A percentile compares a stretch with the other conserved stretches of the same genome.
These are phyloP conservation scores for Coluber constrictor DNA, from an alignment of 2,797 vertebrate genomes.

Conservation along the genomic window DNA sequence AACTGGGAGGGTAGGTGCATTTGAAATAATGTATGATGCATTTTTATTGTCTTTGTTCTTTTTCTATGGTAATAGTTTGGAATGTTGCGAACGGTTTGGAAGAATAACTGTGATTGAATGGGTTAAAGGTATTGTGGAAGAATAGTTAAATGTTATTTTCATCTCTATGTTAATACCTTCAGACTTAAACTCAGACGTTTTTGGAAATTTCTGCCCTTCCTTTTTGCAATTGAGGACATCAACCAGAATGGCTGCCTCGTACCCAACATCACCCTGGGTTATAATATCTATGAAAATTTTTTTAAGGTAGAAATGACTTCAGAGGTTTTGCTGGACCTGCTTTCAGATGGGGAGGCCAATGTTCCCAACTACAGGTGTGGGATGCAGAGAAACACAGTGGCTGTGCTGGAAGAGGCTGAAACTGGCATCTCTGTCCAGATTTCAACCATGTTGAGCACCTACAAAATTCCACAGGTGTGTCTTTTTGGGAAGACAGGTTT, in stretches of 20 bases:
- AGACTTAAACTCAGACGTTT: neutral
- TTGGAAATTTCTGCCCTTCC: neutral
- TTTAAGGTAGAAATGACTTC: neutral
- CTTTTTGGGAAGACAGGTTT: neutral
- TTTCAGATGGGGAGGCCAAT: neutral
- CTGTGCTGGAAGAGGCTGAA: neutral
- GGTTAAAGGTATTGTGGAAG: too few species aligned
- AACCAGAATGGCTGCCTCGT: neutral
- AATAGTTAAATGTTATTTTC: too few species aligned
- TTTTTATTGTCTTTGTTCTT: too few species aligned
- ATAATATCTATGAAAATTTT: neutral
- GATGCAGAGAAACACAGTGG: neutral
- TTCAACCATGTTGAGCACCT: neutral
- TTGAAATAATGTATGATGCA: too few species aligned
- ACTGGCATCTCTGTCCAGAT: neutral
- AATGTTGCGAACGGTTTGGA: too few species aligned
- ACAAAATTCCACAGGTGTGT: neutral
- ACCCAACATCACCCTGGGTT: neutral
- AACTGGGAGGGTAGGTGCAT: too few species aligned
- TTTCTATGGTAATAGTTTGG: too few species aligned
- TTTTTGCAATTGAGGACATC: neutral
- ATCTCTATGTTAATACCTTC: too few species aligned
- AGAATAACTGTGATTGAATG: too few species aligned
- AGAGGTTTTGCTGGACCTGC: neutral
- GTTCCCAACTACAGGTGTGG: neutral